Evolutionary conservation across 2,113 vertebrate genomes (phyloP), one percentile per base, ranked within the genome.

Genomic region (Stigmatopora nigra): DNA sequence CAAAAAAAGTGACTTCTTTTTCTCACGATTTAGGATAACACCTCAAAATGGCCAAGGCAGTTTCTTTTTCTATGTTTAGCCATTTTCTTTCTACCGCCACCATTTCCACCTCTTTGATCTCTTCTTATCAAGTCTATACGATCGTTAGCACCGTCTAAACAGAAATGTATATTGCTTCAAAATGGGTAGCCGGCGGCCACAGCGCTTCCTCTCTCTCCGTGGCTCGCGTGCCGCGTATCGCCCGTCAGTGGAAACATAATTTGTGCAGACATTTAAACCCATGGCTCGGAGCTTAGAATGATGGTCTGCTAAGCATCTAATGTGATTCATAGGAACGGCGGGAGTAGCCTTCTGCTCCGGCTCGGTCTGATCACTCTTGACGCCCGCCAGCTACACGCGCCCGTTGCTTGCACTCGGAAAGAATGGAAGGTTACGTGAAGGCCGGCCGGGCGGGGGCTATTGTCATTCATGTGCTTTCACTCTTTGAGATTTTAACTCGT

Each of bases 251-350:
- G 20, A 55, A 64, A 60, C 59, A 67, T 19, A 78, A 72, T 70
- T 70, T 55, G 44, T 60, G 47, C 55, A 53, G 66, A 75, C 68
- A 58, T 55, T 25, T 67, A 63, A 35, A 35, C 67, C 66, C 59
- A 48, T 69, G 65, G 68, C 72, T 72, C 56, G 58, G 59, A 7
- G 61, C 67, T 61, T 66, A 17, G 73, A 68, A 69, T 60, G 64
- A 71, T 41, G 47, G 51, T 17, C 63, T 7, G 63, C 64, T 59
- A 58, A 67, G 77, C 20, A 7, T 58, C 65, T 63, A 66, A 75
- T 71, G 67, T 73, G 73, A 82, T 66, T 80, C 75, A 75, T 58
- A 53, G 68, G 59, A 41, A 41, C 61, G 22, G 11, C 62, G 74
- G 45, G 66, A 72, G 66, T 67, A 53, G 52, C 57, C 61, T 64